These are phyloP conservation scores for Atta cephalotes DNA, from an alignment of 1,140 invertebrate genomes.

Conservation along the genomic window DNA sequence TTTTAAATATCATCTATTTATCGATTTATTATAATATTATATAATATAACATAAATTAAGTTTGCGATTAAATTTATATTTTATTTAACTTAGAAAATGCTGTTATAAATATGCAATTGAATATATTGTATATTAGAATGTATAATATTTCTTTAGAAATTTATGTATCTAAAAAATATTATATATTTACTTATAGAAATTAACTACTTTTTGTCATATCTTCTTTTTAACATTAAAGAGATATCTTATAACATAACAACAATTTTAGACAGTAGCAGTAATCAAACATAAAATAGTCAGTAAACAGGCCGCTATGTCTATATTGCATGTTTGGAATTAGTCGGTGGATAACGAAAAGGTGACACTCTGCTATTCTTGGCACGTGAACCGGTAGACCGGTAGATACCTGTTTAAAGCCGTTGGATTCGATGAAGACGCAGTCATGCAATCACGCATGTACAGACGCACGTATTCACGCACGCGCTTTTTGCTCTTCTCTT, in stretches of 20 bases:
- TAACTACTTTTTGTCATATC: not conserved
- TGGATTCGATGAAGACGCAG: constrained; percentile 50
- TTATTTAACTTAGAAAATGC: not conserved
- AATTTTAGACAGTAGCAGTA: not conserved
- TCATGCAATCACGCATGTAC: constrained; percentile 49
- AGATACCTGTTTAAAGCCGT: constrained; percentile 64
- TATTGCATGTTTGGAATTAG: constrained; percentile 49
- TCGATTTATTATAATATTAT: not conserved
- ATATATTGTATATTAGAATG: not conserved
- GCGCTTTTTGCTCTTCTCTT: not conserved
- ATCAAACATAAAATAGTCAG: not conserved
- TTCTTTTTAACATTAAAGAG: not conserved
- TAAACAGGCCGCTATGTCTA: constrained; percentile 32
- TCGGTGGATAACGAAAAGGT: constrained; percentile 65
- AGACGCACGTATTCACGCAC: constrained; percentile 17
- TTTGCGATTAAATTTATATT: not conserved
- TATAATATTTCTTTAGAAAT: too few relatives aligned
- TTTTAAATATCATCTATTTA: not conserved
- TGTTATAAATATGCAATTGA: not conserved
- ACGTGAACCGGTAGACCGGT: constrained; percentile 38
- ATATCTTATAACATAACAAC: not conserved
- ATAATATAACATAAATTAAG: not conserved
- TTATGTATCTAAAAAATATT: too few relatives aligned
- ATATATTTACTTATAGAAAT: not conserved
- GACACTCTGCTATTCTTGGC: constrained; percentile 70